Percentiles rank a stretch among this genome's conserved stretches.
phyloP scores from a whole-genome alignment of 2,113 vertebrate genomes.

The Chaetorhynchus papuensis region DNA sequence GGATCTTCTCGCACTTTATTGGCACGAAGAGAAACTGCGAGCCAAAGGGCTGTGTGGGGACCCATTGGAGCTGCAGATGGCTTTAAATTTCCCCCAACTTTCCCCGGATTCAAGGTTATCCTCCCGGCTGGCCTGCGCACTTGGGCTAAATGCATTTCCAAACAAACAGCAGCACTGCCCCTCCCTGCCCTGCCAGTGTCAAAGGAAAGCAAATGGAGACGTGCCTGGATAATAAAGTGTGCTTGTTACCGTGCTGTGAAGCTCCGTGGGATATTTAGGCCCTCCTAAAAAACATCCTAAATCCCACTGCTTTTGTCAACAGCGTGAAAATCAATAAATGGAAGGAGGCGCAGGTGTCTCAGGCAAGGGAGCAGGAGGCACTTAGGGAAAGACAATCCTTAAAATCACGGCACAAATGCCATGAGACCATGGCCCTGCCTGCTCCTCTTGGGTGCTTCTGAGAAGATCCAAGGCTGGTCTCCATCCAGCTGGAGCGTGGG shows the following conservation, averaged over 20 bases:
- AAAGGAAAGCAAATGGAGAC: background rate
- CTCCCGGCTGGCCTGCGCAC: background rate
- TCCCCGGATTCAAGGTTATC: slow-evolving; percentile 64
- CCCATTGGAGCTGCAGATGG: slow-evolving; percentile 59
- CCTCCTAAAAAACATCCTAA: background rate
- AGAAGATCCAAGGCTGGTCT: background rate
- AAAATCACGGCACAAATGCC: background rate
- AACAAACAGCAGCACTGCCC: background rate
- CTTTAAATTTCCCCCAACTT: slow-evolving; percentile 53
- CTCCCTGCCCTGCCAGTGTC: background rate
- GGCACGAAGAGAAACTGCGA: background rate
- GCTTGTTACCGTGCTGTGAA: background rate
- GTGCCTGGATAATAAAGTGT: background rate
- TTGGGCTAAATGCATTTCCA: slow-evolving; percentile 21
- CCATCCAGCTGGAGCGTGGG: background rate
- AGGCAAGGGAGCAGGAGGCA: background rate
- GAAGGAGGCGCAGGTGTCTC: accelerated
- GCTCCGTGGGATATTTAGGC: background rate
- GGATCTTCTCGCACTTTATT: slow-evolving; percentile 58
- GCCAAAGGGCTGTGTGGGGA: slow-evolving; percentile 38
- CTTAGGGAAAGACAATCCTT: background rate
- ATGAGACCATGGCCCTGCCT: background rate
- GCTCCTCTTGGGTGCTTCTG: background rate
- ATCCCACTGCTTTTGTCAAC: background rate
- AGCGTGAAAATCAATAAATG: accelerated